A percentile compares a stretch with the other conserved stretches of the same genome.
Conservation (phyloP, 2,888 invertebrate genomes). For the Emmelina monodactyla region DNA sequence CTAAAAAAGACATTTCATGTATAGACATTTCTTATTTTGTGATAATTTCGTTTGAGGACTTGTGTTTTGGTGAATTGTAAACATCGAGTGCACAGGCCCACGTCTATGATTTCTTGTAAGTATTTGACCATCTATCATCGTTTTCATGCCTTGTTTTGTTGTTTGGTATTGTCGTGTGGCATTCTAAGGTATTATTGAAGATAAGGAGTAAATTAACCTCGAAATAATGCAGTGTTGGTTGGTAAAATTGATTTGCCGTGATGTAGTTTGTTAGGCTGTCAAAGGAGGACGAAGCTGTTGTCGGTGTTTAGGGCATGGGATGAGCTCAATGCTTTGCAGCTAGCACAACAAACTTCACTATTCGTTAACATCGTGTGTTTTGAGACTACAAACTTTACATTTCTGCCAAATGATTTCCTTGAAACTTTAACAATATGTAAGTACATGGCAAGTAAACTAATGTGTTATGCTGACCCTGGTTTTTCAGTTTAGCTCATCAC, state of each 20-base stretch:
- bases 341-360: too few species aligned
- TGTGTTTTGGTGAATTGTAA: constrained; percentile 53
- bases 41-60: constrained; percentile 35
- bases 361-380: too few species aligned
- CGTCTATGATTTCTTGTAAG: constrained; percentile 65
- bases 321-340: too few species aligned
- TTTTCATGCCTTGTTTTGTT: constrained; percentile 24
- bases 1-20: constrained; percentile 31
- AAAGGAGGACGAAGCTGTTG: too few species aligned
- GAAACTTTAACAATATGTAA: too few species aligned
- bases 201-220: constrained; percentile 32
- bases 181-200: constrained; percentile 21
- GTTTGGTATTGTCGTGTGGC: constrained; percentile 19
- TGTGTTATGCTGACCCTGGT: too few species aligned
- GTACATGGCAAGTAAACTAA: too few species aligned
- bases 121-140: constrained; percentile 45
- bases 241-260: constrained; percentile 29
- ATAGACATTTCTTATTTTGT: constrained; percentile 44
- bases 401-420: too few species aligned
- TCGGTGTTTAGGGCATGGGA: too few species aligned
- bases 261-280: too few species aligned
- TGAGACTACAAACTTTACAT: too few species aligned
- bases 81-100: constrained; percentile 60
- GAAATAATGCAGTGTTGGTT: constrained; percentile 31
- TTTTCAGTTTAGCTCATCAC: too few species aligned